Evolutionary conservation across 2,113 vertebrate species (phyloP).

Genomic region (Passer montanus): DNA sequence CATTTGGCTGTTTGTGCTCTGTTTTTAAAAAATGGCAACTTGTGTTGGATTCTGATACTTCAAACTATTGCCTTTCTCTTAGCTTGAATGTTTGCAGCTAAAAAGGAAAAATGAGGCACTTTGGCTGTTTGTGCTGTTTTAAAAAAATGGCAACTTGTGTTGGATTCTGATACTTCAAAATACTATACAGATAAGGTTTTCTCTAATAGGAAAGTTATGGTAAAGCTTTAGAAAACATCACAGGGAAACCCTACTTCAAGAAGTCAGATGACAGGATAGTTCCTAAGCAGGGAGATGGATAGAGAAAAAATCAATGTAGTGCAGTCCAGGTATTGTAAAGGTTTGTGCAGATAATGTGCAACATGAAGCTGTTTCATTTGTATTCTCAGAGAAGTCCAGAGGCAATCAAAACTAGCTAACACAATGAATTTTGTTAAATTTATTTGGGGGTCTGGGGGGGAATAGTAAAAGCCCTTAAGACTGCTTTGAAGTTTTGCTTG

Average conservation of each 20-base stretch:
- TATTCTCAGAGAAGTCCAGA: conserved; percentile 20
- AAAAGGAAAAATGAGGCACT: background rate
- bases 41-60: background rate
- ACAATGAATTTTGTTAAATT: conserved; percentile 27
- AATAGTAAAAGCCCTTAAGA: background rate
- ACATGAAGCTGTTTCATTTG: background rate
- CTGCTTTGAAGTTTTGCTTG: conserved; percentile 41
- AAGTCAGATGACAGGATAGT: background rate
- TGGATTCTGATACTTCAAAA: background rate
- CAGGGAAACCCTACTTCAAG: background rate
- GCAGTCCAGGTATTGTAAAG: background rate
- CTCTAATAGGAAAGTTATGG: background rate
- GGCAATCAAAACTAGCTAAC: conserved; percentile 6
- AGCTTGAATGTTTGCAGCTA: too few species aligned
- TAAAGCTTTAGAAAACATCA: background rate
- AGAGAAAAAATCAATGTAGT: background rate
- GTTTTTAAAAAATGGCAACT: too few species aligned
- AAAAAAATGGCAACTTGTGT: background rate
- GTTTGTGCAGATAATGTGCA: background rate
- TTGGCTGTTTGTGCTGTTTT: background rate
- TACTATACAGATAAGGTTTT: background rate
- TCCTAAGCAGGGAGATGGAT: background rate
- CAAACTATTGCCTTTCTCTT: too few species aligned
- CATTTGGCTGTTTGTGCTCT: too few species aligned
- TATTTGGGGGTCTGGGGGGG: background rate